These are phyloP conservation scores for Ormia ochracea DNA, from an alignment of 2,888 invertebrate species.

Conservation along the genomic window DNA sequence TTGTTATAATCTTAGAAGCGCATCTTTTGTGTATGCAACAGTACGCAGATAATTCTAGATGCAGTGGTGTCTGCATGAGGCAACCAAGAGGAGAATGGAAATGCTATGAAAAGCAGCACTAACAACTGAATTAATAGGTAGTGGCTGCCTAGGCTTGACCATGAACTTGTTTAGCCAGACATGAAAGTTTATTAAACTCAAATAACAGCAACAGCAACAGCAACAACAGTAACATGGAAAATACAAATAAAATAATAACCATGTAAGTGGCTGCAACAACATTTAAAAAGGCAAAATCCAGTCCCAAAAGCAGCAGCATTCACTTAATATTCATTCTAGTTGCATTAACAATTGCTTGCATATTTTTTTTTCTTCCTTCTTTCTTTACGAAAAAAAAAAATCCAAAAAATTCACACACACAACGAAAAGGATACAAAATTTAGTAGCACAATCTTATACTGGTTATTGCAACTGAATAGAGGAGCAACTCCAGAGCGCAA, in stretches of 20 bases:
- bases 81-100: background rate
- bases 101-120: background rate
- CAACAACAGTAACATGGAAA: constrained; percentile 6
- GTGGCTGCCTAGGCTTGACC: constrained; percentile 56
- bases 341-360: background rate
- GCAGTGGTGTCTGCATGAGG: constrained; percentile 11
- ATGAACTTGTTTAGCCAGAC: constrained; percentile 63
- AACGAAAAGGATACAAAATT: constrained; percentile 6
- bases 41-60: constrained; percentile 26
- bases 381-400: background rate
- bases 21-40: constrained; percentile 51
- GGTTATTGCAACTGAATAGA: background rate
- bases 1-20: constrained; percentile 37
- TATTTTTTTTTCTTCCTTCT: no score
- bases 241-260: background rate
- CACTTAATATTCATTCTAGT: background rate
- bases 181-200: constrained; percentile 61
- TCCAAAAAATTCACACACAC: background rate
- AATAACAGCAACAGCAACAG: background rate
- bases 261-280: constrained; percentile 18
- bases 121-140: background rate
- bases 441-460: background rate
- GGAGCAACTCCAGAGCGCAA: background rate
- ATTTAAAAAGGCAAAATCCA: background rate
- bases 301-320: background rate